Evolutionary conservation across 2,797 vertebrate species (phyloP).

Genomic region (Synaphobranchus kaupii): DNA sequence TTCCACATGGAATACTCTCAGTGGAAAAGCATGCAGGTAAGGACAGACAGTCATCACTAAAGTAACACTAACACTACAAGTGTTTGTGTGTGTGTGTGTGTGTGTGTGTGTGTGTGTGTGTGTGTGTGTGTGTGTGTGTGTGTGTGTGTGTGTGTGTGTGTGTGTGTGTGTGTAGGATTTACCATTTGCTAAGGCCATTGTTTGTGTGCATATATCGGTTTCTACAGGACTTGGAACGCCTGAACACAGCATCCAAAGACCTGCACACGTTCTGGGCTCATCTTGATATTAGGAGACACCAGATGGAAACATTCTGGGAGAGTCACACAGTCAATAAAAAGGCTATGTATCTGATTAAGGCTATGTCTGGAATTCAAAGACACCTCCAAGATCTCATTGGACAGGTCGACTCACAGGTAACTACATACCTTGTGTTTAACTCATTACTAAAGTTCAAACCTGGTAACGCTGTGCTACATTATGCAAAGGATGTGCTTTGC

Average conservation of each 20-base stretch:
- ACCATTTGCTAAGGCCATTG: background rate
- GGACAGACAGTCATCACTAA: background rate
- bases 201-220: background rate
- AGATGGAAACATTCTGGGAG: conserved; percentile 52
- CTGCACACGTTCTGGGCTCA: conserved; percentile 65
- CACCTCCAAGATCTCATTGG: conserved; percentile 73
- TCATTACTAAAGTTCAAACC: conserved; percentile 8
- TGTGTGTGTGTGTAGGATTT: background rate
- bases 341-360: conserved; percentile 42
- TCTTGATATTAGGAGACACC: conserved; percentile 66
- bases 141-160: background rate
- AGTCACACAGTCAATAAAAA: background rate
- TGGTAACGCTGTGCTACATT: background rate
- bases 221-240: conserved; percentile 68
- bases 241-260: conserved; percentile 58
- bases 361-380: conserved; percentile 63
- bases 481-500: too few relatives aligned
- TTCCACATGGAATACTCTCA: conserved; percentile 63
- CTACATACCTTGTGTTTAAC: background rate
- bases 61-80: background rate
- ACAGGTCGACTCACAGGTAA: conserved; percentile 67
- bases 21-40: conserved; percentile 70
- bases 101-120: background rate
- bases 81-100: too few relatives aligned
- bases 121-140: background rate